Base-by-base conservation (phyloP, 92 coral and sea anemone genomes). In the Parazoanthus darwini region DNA sequence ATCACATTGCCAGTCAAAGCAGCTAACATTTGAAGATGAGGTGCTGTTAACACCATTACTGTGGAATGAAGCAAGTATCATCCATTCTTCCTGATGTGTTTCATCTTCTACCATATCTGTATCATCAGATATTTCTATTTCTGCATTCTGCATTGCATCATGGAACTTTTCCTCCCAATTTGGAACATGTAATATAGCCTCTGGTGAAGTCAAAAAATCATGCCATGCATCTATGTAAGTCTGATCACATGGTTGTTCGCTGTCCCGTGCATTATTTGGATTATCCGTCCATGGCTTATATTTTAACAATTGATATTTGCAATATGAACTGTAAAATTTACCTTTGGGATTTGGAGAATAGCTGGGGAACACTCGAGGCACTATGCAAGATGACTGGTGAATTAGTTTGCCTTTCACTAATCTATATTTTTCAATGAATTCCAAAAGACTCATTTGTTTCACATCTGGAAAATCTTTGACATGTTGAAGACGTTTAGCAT, bases 41-140 rank as follows among this genome's bases (percentile, higher is more conserved):
- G n/a, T n/a, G n/a, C n/a, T n/a, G n/a, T n/a, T n/a, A n/a, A n/a
- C n/a, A n/a, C n/a, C n/a, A n/a, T n/a, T n/a, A n/a, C n/a, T n/a
- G n/a, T n/a, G n/a, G n/a, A n/a, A n/a, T n/a, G n/a, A n/a, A n/a
- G n/a, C n/a, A n/a, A 90, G 85, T 26, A 87, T 80, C 90, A 92
- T 85, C 91, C 94, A 92, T 81, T 92, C 94, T 76, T 92, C 94
- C 72, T 89, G 89, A 80, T 54, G 77, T 42, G n/a, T n/a, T n/a
- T n/a, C n/a, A n/a, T n/a, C n/a, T n/a, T n/a, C n/a, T n/a, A n/a
- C n/a, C n/a, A n/a, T n/a, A n/a, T n/a, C n/a, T n/a, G n/a, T n/a
- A n/a, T n/a, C n/a, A n/a, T n/a, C n/a, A n/a, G n/a, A n/a, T n/a
- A n/a, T n/a, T n/a, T n/a, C n/a, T n/a, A n/a, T n/a, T n/a, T n/a